phyloP scores from a whole-genome alignment of 2,113 vertebrate genomes.

The Callocephalon fimbriatum region DNA sequence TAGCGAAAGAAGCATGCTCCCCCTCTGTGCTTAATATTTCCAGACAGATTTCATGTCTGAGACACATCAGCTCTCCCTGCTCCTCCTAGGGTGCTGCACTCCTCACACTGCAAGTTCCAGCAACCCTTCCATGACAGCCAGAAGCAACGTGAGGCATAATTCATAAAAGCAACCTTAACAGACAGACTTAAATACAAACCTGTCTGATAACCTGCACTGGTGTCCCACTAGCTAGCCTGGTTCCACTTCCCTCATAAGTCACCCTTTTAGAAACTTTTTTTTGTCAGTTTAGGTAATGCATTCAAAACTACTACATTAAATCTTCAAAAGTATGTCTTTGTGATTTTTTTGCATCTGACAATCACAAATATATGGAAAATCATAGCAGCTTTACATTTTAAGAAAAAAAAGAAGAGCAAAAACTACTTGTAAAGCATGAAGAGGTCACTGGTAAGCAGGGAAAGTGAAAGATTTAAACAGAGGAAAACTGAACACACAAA shows the following conservation, averaged over 20 bases:
- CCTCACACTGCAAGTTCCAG: neutral
- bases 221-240: neutral
- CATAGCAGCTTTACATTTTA: neutral
- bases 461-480: neutral
- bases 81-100: neutral
- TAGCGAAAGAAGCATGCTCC: neutral
- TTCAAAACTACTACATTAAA: neutral
- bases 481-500: neutral
- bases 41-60: slow-evolving; percentile 36
- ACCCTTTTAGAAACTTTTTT: neutral
- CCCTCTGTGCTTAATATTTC: neutral
- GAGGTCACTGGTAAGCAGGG: neutral
- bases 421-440: neutral
- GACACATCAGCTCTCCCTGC: neutral
- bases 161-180: neutral
- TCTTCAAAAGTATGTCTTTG: neutral
- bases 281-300: neutral
- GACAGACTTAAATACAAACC: neutral
- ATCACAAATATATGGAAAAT: neutral
- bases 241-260: neutral
- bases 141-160: neutral
- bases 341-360: neutral
- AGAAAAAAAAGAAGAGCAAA: neutral
- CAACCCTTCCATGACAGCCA: neutral
- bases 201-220: neutral